A percentile compares a stretch with the other conserved stretches of the same genome.
Evolutionary conservation across 2,888 invertebrate genomes (phyloP).

Genomic region (Tinea semifulvella): DNA sequence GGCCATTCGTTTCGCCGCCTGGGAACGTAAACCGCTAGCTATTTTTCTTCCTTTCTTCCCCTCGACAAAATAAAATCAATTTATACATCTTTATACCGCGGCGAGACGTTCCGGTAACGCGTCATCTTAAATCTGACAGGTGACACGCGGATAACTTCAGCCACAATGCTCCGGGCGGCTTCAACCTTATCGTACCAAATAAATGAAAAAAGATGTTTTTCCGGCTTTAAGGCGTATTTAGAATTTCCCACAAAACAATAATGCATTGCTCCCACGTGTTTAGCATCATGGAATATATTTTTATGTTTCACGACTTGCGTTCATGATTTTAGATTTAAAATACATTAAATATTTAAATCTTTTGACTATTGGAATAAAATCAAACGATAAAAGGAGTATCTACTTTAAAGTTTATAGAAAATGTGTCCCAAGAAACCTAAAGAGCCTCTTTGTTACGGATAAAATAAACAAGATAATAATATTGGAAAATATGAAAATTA

Average conservation of each 20-base stretch:
- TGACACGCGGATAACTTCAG: conserved; percentile 31
- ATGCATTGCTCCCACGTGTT: neutral
- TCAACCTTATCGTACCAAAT: conserved; percentile 41
- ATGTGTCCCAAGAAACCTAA: too few relatives aligned
- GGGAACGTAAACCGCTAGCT: conserved; percentile 11
- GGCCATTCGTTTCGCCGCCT: conserved; percentile 14
- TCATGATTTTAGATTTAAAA: too few relatives aligned
- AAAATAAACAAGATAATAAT: too few relatives aligned
- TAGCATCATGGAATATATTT: neutral
- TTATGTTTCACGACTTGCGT: too few relatives aligned
- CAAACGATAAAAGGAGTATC: too few relatives aligned
- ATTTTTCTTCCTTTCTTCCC: conserved; percentile 15
- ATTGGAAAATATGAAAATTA: too few relatives aligned
- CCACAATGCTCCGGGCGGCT: conserved; percentile 30
- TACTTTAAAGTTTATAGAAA: too few relatives aligned
- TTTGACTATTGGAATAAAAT: too few relatives aligned
- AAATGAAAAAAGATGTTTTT: conserved; percentile 51
- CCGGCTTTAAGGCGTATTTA: conserved; percentile 6
- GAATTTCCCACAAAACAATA: conserved; percentile 8
- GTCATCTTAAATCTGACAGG: conserved; percentile 40
- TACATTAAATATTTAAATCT: too few relatives aligned
- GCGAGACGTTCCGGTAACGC: conserved; percentile 10
- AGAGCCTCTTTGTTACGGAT: too few relatives aligned
- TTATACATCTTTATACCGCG: conserved; percentile 15
- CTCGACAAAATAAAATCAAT: conserved; percentile 16